Evolutionary conservation across 2,113 vertebrate genomes (phyloP), one percentile per base, ranked within the genome.

Genomic region (Halcyon senegalensis): DNA sequence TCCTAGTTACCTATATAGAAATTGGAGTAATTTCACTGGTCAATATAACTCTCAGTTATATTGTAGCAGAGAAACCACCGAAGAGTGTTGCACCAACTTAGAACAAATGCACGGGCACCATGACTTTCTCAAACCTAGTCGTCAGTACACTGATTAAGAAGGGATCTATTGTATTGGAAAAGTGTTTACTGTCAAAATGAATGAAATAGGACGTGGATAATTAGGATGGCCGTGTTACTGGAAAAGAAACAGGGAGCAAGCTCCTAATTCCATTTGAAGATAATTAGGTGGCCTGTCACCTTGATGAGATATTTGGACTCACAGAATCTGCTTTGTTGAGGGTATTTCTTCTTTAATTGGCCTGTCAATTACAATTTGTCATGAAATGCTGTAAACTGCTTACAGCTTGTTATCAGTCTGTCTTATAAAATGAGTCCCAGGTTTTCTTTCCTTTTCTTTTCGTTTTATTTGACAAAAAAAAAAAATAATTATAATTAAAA

Each of bases 311-410:
- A 84, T 82, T 80, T 91, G 72, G 63, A 39, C 77, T 81, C 70
- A 56, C 35, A 82, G 81, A 84, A 89, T 89, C 89, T 95, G 59
- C 82, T 94, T 95, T 93, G 80, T 82, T 90, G 85, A 74, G 89
- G 66, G 37, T 67, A 87, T 97, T 79, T 92, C 95, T 84, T 50
- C 46, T 95, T 94, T 96, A 97, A 96, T 96, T 97, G 95, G 94
- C 51, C 64, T 78, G 76, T 96, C 96, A 96, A 53, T 96, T 95
- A 96, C 89, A 93, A 84, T 89, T 94, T 80, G 50, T 48, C 51
- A 44, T 80, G 50, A 97, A 96, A 95, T 69, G 37, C 37, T 92
- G 51, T 53, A 78, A 92, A 94, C 43, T 68, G 73, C 73, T 94
- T 83, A 77, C 33, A 94, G 88, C 84, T 31, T 56, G 15, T 96